A percentile compares a stretch with the other conserved stretches of the same genome.
phyloP scores from a whole-genome alignment of 2,797 vertebrate genomes.

The Enteromius thamalakanensis region DNA sequence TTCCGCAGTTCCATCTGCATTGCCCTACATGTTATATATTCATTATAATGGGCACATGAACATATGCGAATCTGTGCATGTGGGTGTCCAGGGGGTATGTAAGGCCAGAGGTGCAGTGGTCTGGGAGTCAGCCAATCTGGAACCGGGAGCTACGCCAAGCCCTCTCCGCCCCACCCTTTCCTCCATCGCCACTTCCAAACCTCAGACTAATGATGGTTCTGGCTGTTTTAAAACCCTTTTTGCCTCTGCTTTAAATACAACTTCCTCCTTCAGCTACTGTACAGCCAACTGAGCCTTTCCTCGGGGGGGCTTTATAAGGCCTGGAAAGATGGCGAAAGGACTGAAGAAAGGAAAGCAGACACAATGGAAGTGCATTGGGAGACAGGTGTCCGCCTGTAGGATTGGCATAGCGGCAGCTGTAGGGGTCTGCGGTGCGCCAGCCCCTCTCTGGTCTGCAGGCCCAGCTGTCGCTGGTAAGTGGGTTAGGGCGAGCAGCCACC shows the following conservation, averaged over 20 bases:
- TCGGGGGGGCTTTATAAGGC: background rate
- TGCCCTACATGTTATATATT: background rate
- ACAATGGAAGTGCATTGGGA: conserved; percentile 19
- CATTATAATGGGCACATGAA: background rate
- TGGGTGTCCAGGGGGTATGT: conserved; percentile 68
- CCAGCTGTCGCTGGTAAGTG: conserved; percentile 52
- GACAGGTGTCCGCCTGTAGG: conserved; percentile 38
- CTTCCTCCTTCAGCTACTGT: conserved; percentile 49
- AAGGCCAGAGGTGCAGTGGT: conserved; percentile 76
- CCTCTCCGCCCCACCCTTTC: conserved; percentile 67
- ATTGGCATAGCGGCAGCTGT: conserved; percentile 17
- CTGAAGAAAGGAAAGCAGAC: conserved; percentile 4
- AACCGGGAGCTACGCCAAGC: conserved; percentile 67
- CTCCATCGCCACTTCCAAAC: conserved; percentile 66
- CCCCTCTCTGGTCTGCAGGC: conserved; percentile 38
- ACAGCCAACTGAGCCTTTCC: background rate
- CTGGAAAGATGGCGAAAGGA: background rate
- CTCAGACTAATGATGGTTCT: conserved; percentile 79
- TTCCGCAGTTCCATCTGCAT: background rate
- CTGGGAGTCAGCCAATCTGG: conserved; percentile 73
- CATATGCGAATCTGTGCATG: conserved; percentile 19
- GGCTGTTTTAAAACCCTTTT: conserved; percentile 61
- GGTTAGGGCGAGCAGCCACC: conserved; percentile 45
- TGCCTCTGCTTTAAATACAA: conserved; percentile 51
- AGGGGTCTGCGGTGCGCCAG: background rate